Conservation (phyloP, 2,888 invertebrate species). For the Holacanthella duospinosa region DNA sequence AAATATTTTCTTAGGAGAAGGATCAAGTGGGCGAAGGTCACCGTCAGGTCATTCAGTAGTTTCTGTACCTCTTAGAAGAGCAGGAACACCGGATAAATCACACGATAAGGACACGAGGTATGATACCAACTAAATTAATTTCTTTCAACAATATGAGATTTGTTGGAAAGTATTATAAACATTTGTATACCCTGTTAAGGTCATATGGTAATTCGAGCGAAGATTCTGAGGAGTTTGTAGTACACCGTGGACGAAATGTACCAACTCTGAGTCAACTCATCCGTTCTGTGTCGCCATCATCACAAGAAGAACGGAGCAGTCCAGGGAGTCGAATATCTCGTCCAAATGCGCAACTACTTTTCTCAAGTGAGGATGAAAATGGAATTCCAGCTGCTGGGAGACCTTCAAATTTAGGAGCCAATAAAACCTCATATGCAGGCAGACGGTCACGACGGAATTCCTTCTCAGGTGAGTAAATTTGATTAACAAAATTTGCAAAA, state of each 20-base stretch:
- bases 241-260: conserved; percentile 66
- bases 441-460: conserved; percentile 66
- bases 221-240: conserved; percentile 58
- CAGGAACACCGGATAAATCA: conserved; percentile 34
- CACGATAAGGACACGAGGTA: conserved; percentile 23
- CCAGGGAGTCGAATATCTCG: conserved; percentile 37
- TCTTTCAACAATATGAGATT: neutral
- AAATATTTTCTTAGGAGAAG: conserved; percentile 33
- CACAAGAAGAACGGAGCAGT: conserved; percentile 37
- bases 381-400: conserved; percentile 60
- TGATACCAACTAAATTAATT: neutral
- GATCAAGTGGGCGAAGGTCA: conserved; percentile 29
- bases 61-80: conserved; percentile 34
- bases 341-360: conserved; percentile 15
- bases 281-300: conserved; percentile 37
- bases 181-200: conserved; percentile 16
- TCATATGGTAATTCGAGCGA: conserved; percentile 37
- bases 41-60: conserved; percentile 37
- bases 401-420: conserved; percentile 70
- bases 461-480: no score
- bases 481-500: no score
- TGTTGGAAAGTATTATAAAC: neutral
- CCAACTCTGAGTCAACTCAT: conserved; percentile 55
- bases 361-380: conserved; percentile 20
- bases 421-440: conserved; percentile 61